Evolutionary conservation across 2,797 vertebrate genomes (phyloP), one percentile per base, ranked within the genome.

Genomic region (Sebastes variabilis): DNA sequence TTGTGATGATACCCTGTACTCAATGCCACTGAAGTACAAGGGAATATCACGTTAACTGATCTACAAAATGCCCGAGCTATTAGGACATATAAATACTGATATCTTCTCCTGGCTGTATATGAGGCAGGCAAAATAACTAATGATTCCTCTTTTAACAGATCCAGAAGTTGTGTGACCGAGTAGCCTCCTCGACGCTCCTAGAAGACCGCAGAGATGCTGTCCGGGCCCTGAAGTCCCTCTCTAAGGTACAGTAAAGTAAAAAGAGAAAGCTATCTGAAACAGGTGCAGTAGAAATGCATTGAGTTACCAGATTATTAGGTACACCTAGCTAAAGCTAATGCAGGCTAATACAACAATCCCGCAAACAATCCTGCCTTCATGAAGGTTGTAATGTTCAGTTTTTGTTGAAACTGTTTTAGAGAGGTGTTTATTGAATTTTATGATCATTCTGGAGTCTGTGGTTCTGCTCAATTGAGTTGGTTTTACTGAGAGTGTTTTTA

Each of bases 141-240:
- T 24, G 0, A 11, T 68, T 77, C 20, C 20, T 83, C n/a, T 52
- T 0, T 84, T 68, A 27, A 60, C 90, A 99, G 99, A 99, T 99
- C 83, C 99, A 99, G 94, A 99, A 98, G 89, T 90, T 99, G 72
- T 99, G 98, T 86, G 98, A 99, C 90, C 94, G 99, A 1, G 99
- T 99, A 8, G 97, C 98, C 22, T 99, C 99, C 0, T 99, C 99
- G 9, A 99, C 98, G 0, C 90, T 99, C 2, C 77, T 99, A 59
- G 98, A 99, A 75, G 99, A 99, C 77, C 96, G 99, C n/a, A 95
- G 99, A 88, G 98, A 99, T 93, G 99, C 99, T 2, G 99, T 99
- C 0, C 97, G 99, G 1, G 98, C 98, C 0, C 97, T 99, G 0
- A 99, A 99, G 60, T 97, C 99, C 0, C 93, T 99, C 16, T 99